Conservation (phyloP, 2,888 invertebrate species). For the Myathropa florea region DNA sequence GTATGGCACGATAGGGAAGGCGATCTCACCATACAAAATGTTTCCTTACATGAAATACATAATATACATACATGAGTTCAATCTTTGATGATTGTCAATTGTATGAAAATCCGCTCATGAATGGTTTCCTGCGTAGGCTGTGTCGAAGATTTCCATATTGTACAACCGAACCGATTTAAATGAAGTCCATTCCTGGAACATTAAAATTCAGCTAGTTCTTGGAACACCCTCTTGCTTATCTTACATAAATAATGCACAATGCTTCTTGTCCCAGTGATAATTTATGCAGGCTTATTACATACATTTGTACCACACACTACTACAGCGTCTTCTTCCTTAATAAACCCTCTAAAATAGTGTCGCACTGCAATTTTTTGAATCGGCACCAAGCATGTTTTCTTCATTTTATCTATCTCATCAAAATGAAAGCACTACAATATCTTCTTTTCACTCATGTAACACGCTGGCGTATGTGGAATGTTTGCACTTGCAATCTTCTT, state of each 20-base stretch:
- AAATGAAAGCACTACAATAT: neutral
- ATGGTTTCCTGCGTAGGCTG: too few relatives aligned
- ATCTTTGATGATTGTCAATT: too few relatives aligned
- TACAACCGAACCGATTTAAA: neutral
- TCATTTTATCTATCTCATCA: neutral
- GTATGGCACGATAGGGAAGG: too few relatives aligned
- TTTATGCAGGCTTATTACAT: neutral
- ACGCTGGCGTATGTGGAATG: neutral
- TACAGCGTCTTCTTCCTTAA: neutral
- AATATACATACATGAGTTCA: too few relatives aligned
- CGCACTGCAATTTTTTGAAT: neutral
- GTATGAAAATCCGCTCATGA: too few relatives aligned
- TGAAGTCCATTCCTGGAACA: neutral
- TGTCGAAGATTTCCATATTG: too few relatives aligned
- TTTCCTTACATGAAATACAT: too few relatives aligned
- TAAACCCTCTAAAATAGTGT: neutral
- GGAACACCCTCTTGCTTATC: neutral
- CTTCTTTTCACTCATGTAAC: neutral
- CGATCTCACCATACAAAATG: too few relatives aligned
- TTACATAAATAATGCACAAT: neutral
- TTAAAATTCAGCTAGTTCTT: neutral
- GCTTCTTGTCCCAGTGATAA: neutral
- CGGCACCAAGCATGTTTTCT: neutral
- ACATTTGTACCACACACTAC: neutral
- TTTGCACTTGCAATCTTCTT: constrained; percentile 1